Base-by-base conservation (phyloP, 1,140 invertebrate species). In the Brachystomella parvula region DNA sequence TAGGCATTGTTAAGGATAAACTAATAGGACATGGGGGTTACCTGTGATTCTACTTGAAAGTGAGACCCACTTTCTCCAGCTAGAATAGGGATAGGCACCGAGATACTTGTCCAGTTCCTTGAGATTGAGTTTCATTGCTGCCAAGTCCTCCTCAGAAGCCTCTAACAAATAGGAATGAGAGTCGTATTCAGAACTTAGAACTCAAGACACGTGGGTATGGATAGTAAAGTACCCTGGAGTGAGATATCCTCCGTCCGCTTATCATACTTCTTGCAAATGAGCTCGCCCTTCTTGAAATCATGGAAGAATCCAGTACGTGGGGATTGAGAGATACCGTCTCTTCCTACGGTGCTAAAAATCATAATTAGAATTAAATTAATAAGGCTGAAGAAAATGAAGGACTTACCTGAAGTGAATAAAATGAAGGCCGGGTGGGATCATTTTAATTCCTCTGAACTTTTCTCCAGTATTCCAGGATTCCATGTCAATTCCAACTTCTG, bases 351-450 rank as follows among this genome's bases (percentile, higher is more conserved):
- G 77, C 84, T 87, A 74, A 63, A 79, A 78, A 31, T 28, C 9
- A 19, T 30, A 19, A 28, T 39, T 6, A 29, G n/a, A 53, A 24
- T 21, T 47, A 49, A 53, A 21, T 19, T 3, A 64, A 61, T 26
- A 53, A 30, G 9, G 6, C 28, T 57, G 9, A 44, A n/a, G 9
- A 44, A 63, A 60, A 60, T 19, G 39, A 61, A 29, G 31, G 59
- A 71, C 64, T 73, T 75, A 84, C 84, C 91, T 94, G 76, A 90
- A 96, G 79, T 93, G 91, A 9, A 98, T 81, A 76, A 90, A 98
- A 80, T 99, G 96, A 63, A 97, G 78, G 24, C 96, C 96, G 19
- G 93, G 92, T 1, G 96, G 96, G 70, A 99, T 98, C 94, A 99
- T 96, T 84, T 98, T 99, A 39, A 99, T 84, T 19, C 96, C 96